Base-by-base conservation (phyloP, 37 sponge, comb jelly and placozoan species). In the Aplysina aerophoba region DNA sequence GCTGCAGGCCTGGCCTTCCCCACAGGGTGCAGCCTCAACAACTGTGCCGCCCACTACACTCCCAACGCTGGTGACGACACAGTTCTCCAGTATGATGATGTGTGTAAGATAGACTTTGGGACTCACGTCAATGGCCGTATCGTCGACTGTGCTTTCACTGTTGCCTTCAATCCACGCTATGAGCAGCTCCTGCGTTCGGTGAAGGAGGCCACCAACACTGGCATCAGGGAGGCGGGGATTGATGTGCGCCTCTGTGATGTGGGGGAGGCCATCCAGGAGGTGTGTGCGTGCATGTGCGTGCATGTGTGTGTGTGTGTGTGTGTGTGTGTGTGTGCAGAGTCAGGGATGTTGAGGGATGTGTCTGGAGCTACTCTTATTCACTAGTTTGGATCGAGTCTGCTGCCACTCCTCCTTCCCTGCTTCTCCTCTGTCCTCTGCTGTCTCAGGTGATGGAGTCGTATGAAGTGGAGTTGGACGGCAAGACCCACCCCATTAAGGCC, bases 31-130 rank as follows among this genome's bases (percentile, higher is more conserved):
- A 96, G 97, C 39, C 85, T 98, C 56, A 98, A 98, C 81, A 84
- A 93, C 87, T 98, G 99, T 90, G 99, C 99, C 14, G 99, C 99
- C 5, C 99, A 98, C 87, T 98, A 98, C 93, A 98, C 99, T 25
- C 99, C 99, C 56, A 98, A 98, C 86, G 92, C 85, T 69, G 99
- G 99, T 5, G 99, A 98, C 83, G 72, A 89, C 38, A 98, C 97
- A 58, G 97, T 98, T 24, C 94, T 98, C 5, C 79, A 88, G 54
- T 96, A 96, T 72, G 95, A 98, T 84, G 99, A 98, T 59, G 97
- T 98, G 40, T 96, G 96, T 82, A 98, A 98, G 83, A 87, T 98
- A 20, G 99, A 98, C 86, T 98, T 96, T 89, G 99, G 99, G 15
- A 96, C 97, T 28, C 99, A 98, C 44, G 90, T 98, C 31, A 94